Base-by-base conservation (phyloP, 1,140 invertebrate species). In the Aporrectodea caliginosa region DNA sequence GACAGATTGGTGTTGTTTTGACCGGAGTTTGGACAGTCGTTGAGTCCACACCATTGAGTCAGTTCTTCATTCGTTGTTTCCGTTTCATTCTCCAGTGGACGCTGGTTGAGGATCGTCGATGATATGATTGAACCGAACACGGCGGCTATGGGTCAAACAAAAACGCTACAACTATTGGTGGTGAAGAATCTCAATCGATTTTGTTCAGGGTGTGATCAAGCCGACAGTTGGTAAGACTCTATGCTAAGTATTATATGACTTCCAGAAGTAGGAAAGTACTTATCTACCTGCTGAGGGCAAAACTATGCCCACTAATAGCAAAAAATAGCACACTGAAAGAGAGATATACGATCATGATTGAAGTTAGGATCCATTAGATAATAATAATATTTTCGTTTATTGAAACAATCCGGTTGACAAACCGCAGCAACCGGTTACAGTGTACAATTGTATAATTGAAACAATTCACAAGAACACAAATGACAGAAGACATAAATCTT, bases 1-100 rank as follows among this genome's bases (percentile, higher is more conserved):
- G n/a, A 32, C 1, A 80, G 69, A 75, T 80, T 80, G 1, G 79
- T 77, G 79, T 80, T 82, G 71, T 82, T 75, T 32, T 35, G 34
- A 75, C 27, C 43, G 73, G 73, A 79, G 75, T 75, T 32, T 0
- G 78, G 81, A 68, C 81, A 81, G 72, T 74, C 78, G 68, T 81
- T 35, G 75, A 71, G 71, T 68, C 79, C 82, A 69, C 74, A 81
- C 74, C 16, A 75, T 68, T 31, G 70, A 35, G 32, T 69, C 75
- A 80, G 43, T 35, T 32, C 32, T 16, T 73, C 78, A 58, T 35
- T 68, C 32, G 29, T 35, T 43, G 34, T 31, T 73, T 43, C 16
- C n/a, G 34, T 75, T n/a, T n/a, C 58, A 32, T 75, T 32, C 6
- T 6, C 27, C 33, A 14, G n/a, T 22, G 58, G 14, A 32, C 22